Percentiles rank a stretch among this genome's conserved stretches.
phyloP scores from a whole-genome alignment of 2,113 vertebrate species.

The Microcebus jonahi region DNA sequence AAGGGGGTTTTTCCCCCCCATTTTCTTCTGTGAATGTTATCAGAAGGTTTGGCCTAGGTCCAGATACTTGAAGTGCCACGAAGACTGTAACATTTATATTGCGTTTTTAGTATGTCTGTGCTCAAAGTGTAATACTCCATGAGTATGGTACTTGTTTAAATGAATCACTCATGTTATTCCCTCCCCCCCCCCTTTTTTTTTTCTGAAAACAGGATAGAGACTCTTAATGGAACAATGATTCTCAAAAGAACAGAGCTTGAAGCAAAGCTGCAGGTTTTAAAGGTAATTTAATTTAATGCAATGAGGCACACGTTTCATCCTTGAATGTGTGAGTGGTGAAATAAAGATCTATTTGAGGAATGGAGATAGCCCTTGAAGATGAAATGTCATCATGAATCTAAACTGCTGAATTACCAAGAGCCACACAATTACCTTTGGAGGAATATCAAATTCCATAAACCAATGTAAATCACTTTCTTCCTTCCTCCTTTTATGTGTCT shows the following conservation, averaged over 20 bases:
- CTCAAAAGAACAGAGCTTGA: slow-evolving; percentile 92
- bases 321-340: slow-evolving; percentile 61
- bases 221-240: slow-evolving; percentile 89
- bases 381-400: slow-evolving; percentile 62
- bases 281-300: slow-evolving; percentile 86
- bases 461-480: slow-evolving; percentile 53
- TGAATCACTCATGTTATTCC: not conserved
- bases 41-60: slow-evolving; percentile 20
- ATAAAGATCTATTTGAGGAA: slow-evolving; percentile 62
- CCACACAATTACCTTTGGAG: slow-evolving; percentile 50
- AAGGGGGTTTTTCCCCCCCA: fast-evolving
- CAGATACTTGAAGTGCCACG: not conserved
- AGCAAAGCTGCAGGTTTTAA: slow-evolving; percentile 89
- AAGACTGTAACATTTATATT: not conserved
- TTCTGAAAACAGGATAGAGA: slow-evolving; percentile 89
- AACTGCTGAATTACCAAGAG: slow-evolving; percentile 68
- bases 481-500: slow-evolving; percentile 31
- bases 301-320: slow-evolving; percentile 45
- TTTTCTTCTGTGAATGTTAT: slow-evolving; percentile 7
- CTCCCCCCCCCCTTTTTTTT: too few species aligned
- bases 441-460: slow-evolving; percentile 23
- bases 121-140: not conserved
- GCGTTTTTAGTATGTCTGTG: not conserved
- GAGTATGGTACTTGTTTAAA: slow-evolving; percentile 48
- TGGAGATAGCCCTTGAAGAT: slow-evolving; percentile 60